A percentile compares a stretch with the other conserved stretches of the same genome.
Evolutionary conservation across 2,888 invertebrate genomes (phyloP).

Genomic region (Nemotelus nigrinus): DNA sequence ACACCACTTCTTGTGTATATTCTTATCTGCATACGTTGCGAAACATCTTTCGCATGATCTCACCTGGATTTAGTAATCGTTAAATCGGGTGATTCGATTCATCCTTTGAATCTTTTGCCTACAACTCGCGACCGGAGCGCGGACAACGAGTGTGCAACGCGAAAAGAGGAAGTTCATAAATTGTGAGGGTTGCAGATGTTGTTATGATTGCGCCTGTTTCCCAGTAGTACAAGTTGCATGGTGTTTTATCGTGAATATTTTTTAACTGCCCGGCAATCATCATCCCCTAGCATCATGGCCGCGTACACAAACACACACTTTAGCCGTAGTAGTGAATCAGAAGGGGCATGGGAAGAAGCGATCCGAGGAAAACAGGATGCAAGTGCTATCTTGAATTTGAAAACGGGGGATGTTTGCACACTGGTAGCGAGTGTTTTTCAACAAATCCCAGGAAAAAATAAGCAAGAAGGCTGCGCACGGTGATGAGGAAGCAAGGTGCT

Average conservation of each 20-base stretch:
- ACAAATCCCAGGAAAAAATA: background rate
- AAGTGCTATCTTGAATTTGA: constrained; percentile 34
- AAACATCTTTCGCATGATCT: constrained; percentile 40
- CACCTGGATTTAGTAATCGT: constrained; percentile 45
- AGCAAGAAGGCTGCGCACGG: constrained; percentile 11
- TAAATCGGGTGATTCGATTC: constrained; percentile 34
- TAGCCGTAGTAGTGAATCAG: background rate
- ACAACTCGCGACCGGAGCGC: background rate
- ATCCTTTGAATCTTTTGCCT: constrained; percentile 35
- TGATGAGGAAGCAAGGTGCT: constrained; percentile 45
- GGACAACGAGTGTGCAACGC: constrained; percentile 6
- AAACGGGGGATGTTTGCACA: constrained; percentile 37
- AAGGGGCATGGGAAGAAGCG: constrained; percentile 36
- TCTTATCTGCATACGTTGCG: constrained; percentile 35
- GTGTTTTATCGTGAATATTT: constrained; percentile 24
- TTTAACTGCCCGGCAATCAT: background rate
- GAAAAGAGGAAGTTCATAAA: constrained; percentile 45
- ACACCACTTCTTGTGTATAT: constrained; percentile 2
- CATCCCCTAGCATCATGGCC: constrained; percentile 26
- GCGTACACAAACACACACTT: background rate
- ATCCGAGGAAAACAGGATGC: constrained; percentile 43
- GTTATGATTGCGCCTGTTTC: constrained; percentile 43
- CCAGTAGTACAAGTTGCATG: constrained; percentile 38
- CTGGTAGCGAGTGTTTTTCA: background rate
- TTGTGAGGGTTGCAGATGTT: constrained; percentile 46